phyloP scores from a whole-genome alignment of 2,113 vertebrate species.

The Nibea albiflora region DNA sequence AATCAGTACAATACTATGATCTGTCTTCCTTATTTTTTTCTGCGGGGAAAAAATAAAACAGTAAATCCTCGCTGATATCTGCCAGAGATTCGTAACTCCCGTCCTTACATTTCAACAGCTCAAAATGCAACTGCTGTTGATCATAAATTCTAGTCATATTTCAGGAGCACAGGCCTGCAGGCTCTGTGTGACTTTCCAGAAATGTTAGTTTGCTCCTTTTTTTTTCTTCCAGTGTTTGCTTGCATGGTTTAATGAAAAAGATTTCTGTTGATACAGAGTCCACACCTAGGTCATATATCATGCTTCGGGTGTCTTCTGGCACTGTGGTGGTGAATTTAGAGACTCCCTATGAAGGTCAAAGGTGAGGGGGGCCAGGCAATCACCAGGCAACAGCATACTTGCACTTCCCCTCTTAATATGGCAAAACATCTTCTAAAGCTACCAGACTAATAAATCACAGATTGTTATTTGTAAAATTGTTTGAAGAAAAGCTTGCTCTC shows the following conservation, averaged over 20 bases:
- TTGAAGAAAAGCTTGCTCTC: not conserved
- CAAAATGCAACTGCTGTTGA: conserved; percentile 49
- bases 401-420: conserved; percentile 22
- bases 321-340: conserved; percentile 84
- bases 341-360: conserved; percentile 76
- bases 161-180: conserved; percentile 29
- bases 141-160: conserved; percentile 58
- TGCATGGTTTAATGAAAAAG: conserved; percentile 31
- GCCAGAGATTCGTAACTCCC: conserved; percentile 50
- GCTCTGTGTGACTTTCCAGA: conserved; percentile 14
- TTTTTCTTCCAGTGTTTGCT: conserved; percentile 2
- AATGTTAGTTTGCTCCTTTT: conserved; percentile 27
- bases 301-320: conserved; percentile 63
- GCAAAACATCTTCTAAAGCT: not conserved
- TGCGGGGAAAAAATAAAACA: conserved; percentile 11
- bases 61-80: conserved; percentile 58
- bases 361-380: conserved; percentile 46
- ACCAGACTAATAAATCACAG: conserved; percentile 24
- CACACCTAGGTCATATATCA: conserved; percentile 49
- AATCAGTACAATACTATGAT: conserved; percentile 27
- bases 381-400: conserved; percentile 12
- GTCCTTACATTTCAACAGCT: conserved; percentile 26
- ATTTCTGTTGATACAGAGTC: conserved; percentile 51
- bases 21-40: conserved; percentile 37
- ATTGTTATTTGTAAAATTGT: not conserved